Evolutionary conservation across 2,888 invertebrate genomes (phyloP).

Genomic region (Andrena bucephala): DNA sequence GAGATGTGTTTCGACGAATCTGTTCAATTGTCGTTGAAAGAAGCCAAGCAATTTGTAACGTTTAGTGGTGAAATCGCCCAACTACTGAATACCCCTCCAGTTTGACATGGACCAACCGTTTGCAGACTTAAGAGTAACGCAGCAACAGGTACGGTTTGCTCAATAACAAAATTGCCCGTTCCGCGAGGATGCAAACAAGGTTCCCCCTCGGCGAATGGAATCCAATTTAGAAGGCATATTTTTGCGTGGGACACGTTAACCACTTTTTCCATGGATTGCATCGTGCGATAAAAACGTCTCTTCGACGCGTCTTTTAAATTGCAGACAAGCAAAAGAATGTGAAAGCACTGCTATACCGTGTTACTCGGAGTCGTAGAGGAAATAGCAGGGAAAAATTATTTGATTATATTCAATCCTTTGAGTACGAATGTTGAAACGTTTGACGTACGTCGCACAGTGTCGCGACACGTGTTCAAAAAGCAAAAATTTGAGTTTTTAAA

Average conservation of each 20-base stretch:
- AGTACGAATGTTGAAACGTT: too few relatives aligned
- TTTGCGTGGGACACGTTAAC: neutral
- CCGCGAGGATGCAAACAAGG: neutral
- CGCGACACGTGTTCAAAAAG: too few relatives aligned
- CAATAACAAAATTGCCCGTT: conserved; percentile 34
- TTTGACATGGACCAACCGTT: neutral
- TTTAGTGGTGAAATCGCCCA: neutral
- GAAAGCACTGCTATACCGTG: neutral
- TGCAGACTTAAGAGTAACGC: neutral
- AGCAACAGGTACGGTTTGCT: conserved; percentile 45
- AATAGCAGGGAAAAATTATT: neutral
- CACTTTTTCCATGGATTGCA: neutral
- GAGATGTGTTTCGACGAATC: neutral
- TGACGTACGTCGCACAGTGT: too few relatives aligned
- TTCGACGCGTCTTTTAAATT: neutral
- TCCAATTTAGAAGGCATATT: conserved; percentile 1
- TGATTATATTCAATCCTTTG: neutral
- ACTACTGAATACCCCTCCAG: neutral
- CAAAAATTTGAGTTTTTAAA: too few relatives aligned
- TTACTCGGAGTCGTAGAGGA: neutral
- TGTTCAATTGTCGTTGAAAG: neutral
- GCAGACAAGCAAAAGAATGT: neutral
- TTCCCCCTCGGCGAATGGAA: neutral
- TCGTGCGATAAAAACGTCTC: neutral
- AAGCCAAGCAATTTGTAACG: neutral